Base-by-base conservation (phyloP, 2,797 vertebrate genomes). In the Eupleurogrammus muticus region DNA sequence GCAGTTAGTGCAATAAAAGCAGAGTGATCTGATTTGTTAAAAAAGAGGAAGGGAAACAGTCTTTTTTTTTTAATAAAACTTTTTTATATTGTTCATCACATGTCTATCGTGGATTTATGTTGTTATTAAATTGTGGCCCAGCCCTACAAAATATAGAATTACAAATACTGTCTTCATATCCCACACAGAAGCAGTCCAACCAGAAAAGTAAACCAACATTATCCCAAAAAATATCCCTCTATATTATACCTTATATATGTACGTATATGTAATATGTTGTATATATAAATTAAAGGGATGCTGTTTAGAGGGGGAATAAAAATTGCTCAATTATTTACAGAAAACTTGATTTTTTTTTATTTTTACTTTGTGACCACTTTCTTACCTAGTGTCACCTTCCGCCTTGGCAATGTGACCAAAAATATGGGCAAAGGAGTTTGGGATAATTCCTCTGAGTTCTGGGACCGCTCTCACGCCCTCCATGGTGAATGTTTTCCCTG, bases 351-450 rank as follows among this genome's bases (percentile, higher is more conserved):
- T n/a, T n/a, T n/a, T n/a, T n/a, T 56, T 12, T 28, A 48, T 24
- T 17, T 9, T 76, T 44, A 16, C 8, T 14, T 2, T 49, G 0
- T 49, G 11, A 54, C 44, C 6, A 9, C 48, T 36, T 24, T 68
- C 74, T 78, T 92, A 98, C 97, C 98, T 96, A 21, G 97, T 99
- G 80, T 99, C 98, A 13, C 97, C 98, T 78, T 99, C 98, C 81
- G 98, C 97, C 89, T 99, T 99, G 83, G 98, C 98, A 83, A 99
- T 99, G 87, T 99, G 97, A 69, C 98, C 98, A 92, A 99, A 99
- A 79, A 99, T 92, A 79, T 99, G 98, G 73, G 98, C 98, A 90
- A 99, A 99, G 20, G 98, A 99, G 92, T 99, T 99, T n/a, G 98
- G 98, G 77, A 99, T 99, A 73, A 99, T 99, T 64, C 98, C 98